These are phyloP conservation scores for Hyposoter didymator DNA, from an alignment of 2,888 invertebrate species.

Conservation along the genomic window DNA sequence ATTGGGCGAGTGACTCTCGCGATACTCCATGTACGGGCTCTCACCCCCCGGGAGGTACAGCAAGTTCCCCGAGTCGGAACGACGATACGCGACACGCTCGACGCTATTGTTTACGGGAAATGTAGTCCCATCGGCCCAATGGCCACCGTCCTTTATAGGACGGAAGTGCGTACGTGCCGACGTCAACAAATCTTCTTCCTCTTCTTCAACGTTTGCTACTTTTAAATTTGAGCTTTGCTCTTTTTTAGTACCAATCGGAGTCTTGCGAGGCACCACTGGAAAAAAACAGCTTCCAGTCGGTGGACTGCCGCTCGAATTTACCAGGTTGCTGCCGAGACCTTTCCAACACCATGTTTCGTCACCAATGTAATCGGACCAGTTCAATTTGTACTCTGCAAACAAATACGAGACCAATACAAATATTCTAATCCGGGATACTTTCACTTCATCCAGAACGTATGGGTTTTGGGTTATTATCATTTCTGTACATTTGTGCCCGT, in stretches of 20 bases:
- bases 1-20: slow-evolving; percentile 77
- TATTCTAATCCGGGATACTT: neutral
- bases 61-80: slow-evolving; percentile 86
- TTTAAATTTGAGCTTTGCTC: slow-evolving; percentile 73
- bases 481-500: neutral
- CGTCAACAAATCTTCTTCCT: slow-evolving; percentile 90
- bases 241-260: slow-evolving; percentile 70
- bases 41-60: slow-evolving; percentile 82
- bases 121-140: slow-evolving; percentile 89
- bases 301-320: slow-evolving; percentile 87
- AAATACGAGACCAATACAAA: neutral
- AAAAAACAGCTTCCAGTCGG: slow-evolving; percentile 87
- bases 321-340: slow-evolving; percentile 84
- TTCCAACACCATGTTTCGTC: slow-evolving; percentile 83
- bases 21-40: slow-evolving; percentile 85
- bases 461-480: neutral
- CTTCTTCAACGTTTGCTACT: slow-evolving; percentile 77
- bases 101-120: slow-evolving; percentile 88
- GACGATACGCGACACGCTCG: slow-evolving; percentile 87
- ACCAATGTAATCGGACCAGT: slow-evolving; percentile 83
- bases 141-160: slow-evolving; percentile 89
- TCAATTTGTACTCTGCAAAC: slow-evolving; percentile 77
- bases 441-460: neutral
- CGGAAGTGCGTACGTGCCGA: slow-evolving; percentile 93
- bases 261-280: slow-evolving; percentile 85